A percentile compares a stretch with the other conserved stretches of the same genome.
Evolutionary conservation across 2,888 invertebrate genomes (phyloP).

Genomic region (Drepana falcataria): DNA sequence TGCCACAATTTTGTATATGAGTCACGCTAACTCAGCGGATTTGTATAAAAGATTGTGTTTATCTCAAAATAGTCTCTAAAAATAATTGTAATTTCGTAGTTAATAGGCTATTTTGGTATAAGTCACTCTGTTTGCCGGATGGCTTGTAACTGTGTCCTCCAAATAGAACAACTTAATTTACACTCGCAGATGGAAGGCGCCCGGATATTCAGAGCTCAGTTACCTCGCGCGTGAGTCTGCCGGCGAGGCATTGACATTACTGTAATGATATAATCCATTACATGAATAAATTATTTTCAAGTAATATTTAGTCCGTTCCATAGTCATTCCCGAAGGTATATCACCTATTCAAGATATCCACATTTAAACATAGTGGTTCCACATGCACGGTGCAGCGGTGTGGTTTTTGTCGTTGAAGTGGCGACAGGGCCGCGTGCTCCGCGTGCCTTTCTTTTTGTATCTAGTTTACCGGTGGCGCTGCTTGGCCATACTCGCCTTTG

Average conservation of each 20-base stretch:
- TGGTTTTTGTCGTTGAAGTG: conserved; percentile 29
- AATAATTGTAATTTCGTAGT: neutral
- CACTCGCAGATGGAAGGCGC: neutral
- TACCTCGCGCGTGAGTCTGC: neutral
- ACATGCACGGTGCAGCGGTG: conserved; percentile 22
- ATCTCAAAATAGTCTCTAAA: neutral
- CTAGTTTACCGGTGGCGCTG: conserved; percentile 51
- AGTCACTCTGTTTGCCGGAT: neutral
- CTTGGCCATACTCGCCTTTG: conserved; percentile 40
- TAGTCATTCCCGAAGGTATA: no score
- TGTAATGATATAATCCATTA: neutral
- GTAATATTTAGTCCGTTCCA: neutral
- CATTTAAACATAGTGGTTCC: conserved; percentile 27
- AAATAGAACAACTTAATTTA: neutral
- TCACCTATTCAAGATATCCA: no score
- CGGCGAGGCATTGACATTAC: neutral
- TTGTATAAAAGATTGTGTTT: no score
- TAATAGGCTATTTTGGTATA: neutral
- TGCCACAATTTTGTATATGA: neutral
- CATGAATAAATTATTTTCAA: neutral
- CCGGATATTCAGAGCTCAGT: neutral
- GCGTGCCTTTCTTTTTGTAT: conserved; percentile 48
- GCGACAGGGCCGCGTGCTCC: conserved; percentile 36
- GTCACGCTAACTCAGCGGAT: neutral
- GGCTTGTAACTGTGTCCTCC: neutral